These are phyloP conservation scores for Drosophila cardini DNA, from an alignment of 1,140 invertebrate genomes.

Conservation along the genomic window DNA sequence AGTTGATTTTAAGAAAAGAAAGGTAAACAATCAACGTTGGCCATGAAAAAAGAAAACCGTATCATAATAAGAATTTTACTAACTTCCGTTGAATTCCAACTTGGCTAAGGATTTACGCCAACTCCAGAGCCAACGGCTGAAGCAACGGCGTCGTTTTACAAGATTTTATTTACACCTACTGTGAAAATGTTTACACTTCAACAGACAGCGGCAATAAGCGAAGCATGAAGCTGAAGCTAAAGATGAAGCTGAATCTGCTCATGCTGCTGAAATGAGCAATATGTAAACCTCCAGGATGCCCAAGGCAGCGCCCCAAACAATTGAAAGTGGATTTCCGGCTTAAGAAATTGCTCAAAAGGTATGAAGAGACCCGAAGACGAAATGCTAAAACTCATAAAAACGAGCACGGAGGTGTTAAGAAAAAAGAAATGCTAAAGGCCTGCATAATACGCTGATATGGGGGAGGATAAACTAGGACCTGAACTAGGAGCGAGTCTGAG, in stretches of 20 bases:
- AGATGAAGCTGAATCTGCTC: conserved; percentile 10
- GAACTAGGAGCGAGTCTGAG: neutral
- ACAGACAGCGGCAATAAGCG: conserved; percentile 66
- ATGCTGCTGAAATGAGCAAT: conserved; percentile 70
- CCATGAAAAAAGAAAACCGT: conserved; percentile 20
- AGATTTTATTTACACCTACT: conserved; percentile 83
- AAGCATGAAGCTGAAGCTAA: conserved; percentile 21
- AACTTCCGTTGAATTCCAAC: conserved; percentile 54
- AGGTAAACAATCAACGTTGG: conserved; percentile 65
- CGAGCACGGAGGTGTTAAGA: conserved; percentile 29
- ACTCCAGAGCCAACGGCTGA: conserved; percentile 32
- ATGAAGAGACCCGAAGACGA: conserved; percentile 32
- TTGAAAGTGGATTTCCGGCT: conserved; percentile 82
- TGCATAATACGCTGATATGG: conserved; percentile 58
- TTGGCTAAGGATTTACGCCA: conserved; percentile 26
- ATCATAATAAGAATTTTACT: conserved; percentile 54
- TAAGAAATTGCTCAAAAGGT: conserved; percentile 65
- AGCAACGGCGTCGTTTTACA: conserved; percentile 52
- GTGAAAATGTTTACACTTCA: conserved; percentile 82
- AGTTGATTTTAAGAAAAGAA: conserved; percentile 5
- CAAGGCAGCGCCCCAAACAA: conserved; percentile 72
- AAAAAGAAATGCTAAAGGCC: conserved; percentile 58
- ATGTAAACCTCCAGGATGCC: conserved; percentile 71
- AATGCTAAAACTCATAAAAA: conserved; percentile 72
- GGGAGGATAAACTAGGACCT: conserved; percentile 27